These are phyloP conservation scores for Microchrysa polita DNA, from an alignment of 2,888 invertebrate genomes.

Conservation along the genomic window DNA sequence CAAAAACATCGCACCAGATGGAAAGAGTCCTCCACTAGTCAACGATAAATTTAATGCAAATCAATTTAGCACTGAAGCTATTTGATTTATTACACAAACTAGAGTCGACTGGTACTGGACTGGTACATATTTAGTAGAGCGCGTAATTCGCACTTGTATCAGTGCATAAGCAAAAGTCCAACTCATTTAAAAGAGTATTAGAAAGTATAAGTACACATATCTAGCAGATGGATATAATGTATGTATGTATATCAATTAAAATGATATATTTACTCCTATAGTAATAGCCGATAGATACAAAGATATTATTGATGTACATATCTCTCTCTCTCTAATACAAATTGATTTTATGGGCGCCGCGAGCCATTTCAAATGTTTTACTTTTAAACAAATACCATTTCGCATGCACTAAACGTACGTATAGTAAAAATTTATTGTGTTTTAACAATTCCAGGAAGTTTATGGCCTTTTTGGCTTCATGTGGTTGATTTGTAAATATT, in stretches of 20 bases:
- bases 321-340: too few species aligned
- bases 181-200: not conserved
- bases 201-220: not conserved
- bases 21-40: not conserved
- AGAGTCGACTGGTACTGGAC: too few species aligned
- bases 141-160: not conserved
- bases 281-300: too few species aligned
- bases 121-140: not conserved
- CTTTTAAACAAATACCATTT: not conserved
- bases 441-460: conserved; percentile 9
- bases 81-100: not conserved
- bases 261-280: too few species aligned
- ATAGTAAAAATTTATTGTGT: conserved; percentile 7
- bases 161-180: conserved; percentile 1
- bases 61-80: not conserved
- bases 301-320: not conserved
- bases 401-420: not conserved
- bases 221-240: too few species aligned
- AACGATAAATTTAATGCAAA: not conserved
- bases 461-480: conserved; percentile 1
- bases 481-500: conserved; percentile 11
- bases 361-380: not conserved
- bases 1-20: too few species aligned
- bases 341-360: not conserved
- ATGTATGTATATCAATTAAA: too few species aligned